A percentile compares a stretch with the other conserved stretches of the same genome.
phyloP scores from a whole-genome alignment of 2,888 invertebrate genomes.

The Dexiosoma caninum region DNA sequence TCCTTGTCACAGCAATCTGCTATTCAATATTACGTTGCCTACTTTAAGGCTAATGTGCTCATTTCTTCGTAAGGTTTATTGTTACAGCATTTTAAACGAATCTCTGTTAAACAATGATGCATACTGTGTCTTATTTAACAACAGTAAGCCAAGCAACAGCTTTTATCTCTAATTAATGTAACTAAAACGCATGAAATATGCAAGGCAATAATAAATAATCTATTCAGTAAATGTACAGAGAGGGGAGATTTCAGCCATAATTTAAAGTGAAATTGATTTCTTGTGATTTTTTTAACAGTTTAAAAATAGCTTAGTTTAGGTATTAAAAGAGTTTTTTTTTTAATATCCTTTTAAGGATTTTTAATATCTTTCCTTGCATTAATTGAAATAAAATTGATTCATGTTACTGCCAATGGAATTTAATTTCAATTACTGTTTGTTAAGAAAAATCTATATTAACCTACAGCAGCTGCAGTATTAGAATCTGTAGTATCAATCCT shows the following conservation, averaged over 20 bases:
- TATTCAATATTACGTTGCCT: constrained; percentile 49
- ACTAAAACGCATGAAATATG: background rate
- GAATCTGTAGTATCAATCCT: too few relatives aligned
- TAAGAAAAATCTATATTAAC: too few relatives aligned
- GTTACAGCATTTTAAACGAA: constrained; percentile 16
- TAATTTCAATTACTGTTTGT: too few relatives aligned
- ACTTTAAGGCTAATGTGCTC: constrained; percentile 63
- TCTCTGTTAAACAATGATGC: constrained; percentile 13
- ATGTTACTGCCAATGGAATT: too few relatives aligned
- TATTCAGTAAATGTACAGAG: background rate
- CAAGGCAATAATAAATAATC: background rate
- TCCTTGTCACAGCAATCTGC: background rate
- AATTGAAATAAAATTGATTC: too few relatives aligned
- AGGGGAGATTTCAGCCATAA: background rate
- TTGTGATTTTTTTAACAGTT: too few relatives aligned
- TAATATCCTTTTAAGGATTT: too few relatives aligned
- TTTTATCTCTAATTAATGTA: constrained; percentile 19
- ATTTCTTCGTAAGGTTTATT: constrained; percentile 32
- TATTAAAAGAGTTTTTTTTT: too few relatives aligned
- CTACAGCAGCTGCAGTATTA: too few relatives aligned
- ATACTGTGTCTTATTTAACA: constrained; percentile 35
- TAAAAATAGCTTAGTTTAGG: too few relatives aligned
- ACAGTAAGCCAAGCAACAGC: constrained; percentile 30
- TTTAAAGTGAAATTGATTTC: too few relatives aligned
- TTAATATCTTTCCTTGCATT: too few relatives aligned